Percentiles rank a stretch among this genome's conserved stretches.
Evolutionary conservation across 2,888 invertebrate genomes (phyloP).

Genomic region (Isotomurus palustris): DNA sequence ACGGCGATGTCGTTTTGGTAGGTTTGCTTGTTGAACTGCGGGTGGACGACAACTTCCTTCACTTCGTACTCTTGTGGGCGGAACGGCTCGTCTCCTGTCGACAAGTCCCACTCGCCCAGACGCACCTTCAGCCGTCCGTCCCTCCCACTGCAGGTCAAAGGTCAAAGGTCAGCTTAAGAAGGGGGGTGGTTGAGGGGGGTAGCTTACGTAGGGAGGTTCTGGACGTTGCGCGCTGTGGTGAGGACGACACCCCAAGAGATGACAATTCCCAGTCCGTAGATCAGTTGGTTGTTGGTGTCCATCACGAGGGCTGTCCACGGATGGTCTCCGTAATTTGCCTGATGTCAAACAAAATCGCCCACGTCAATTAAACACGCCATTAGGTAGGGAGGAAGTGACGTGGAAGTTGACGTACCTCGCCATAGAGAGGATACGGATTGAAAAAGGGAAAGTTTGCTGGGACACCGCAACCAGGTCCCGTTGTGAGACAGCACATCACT

Average conservation of each 20-base stretch:
- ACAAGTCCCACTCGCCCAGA: conserved; percentile 45
- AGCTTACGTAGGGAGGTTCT: conserved; percentile 33
- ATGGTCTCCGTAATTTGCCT: conserved; percentile 45
- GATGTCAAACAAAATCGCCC: background rate
- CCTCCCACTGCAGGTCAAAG: background rate
- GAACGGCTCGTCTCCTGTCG: conserved; percentile 41
- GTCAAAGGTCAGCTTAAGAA: too few relatives aligned
- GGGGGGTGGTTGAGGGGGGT: too few relatives aligned
- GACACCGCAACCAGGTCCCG: conserved; percentile 43
- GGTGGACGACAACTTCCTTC: conserved; percentile 37
- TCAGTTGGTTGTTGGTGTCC: conserved; percentile 41
- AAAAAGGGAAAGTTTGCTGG: conserved; percentile 44
- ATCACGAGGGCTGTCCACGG: conserved; percentile 45
- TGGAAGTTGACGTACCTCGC: conserved; percentile 39
- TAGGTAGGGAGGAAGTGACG: background rate
- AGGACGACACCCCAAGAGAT: conserved; percentile 40
- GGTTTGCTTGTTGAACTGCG: conserved; percentile 39
- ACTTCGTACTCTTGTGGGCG: conserved; percentile 37
- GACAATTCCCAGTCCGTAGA: conserved; percentile 45
- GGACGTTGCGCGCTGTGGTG: conserved; percentile 41
- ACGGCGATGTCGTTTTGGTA: conserved; percentile 45
- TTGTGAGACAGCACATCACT: conserved; percentile 44
- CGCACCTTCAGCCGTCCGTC: conserved; percentile 32
- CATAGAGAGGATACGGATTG: conserved; percentile 43
- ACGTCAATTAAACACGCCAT: background rate